Evolutionary conservation across 2,797 vertebrate species (phyloP), one percentile per base, ranked within the genome.

Genomic region (Hemitrygon akajei): DNA sequence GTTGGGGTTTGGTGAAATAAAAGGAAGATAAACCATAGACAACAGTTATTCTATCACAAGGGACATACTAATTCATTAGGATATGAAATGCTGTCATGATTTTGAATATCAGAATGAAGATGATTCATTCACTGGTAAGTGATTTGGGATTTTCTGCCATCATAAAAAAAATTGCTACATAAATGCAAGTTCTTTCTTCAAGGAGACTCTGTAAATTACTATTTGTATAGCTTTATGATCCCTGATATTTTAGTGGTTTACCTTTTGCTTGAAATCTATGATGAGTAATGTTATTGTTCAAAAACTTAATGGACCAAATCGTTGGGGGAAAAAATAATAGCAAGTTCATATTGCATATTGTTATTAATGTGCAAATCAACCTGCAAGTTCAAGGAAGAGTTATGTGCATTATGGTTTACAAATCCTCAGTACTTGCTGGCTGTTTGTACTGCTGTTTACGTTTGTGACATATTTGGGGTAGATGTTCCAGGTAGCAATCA

Each of bases 161-260:
- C 3, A 86, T 63, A 7, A 75, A 22, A 69, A 20, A 89, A 89
- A 5, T 87, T 84, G 34, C 27, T 86, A n/a, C 6, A 30, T 66
- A 60, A 87, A 34, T 87, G 30, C 30, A 87, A 69, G 86, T 22
- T 89, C 63, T 66, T 63, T 80, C 37, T 80, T 89, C 63, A 25
- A 10, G 86, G 60, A 89, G n/a, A 89, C 86, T 69, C 30, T 66
- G 60, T 69, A 69, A 34, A 37, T 89, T 89, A 10, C 63, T 89
- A 25, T 89, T 89, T 89, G n/a, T 66, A 89, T 37, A 89, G 86
- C 58, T 89, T 89, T 89, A 89, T 89, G 63, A 89, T 37, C 86
- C 86, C 60, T 89, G n/a, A 89, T 89, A 37, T 20, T 89, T 89
- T n/a, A 66, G 20, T 89, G 27, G 7, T 89, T 22, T 22, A 89